Percentiles rank a stretch among this genome's conserved stretches.
phyloP scores from a whole-genome alignment of 2,888 invertebrate genomes.

The Drosophila ezoana region DNA sequence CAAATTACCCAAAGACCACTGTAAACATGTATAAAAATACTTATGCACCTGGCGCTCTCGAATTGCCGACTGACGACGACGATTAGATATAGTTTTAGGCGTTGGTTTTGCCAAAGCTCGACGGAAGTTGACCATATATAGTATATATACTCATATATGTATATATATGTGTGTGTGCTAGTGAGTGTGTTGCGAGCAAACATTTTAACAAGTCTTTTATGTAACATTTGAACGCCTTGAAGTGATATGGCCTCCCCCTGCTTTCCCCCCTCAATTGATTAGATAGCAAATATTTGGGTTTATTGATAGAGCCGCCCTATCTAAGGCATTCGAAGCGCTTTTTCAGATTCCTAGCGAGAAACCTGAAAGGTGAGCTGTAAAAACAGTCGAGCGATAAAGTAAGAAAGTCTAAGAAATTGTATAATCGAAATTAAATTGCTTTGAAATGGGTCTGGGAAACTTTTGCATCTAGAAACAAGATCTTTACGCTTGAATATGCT shows the following conservation, averaged over 20 bases:
- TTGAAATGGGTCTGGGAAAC: not conserved
- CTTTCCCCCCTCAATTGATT: slow-evolving; percentile 30
- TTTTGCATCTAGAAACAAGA: not conserved
- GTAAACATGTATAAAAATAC: no score
- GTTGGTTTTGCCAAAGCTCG: slow-evolving; percentile 19
- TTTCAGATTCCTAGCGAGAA: not conserved
- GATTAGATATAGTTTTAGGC: slow-evolving; percentile 48
- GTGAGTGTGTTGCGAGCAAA: slow-evolving; percentile 15
- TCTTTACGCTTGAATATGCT: not conserved
- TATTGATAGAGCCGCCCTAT: slow-evolving; percentile 1
- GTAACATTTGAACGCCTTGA: slow-evolving; percentile 32
- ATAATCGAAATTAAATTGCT: slow-evolving; percentile 12
- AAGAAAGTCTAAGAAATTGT: not conserved
- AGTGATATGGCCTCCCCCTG: slow-evolving; percentile 10
- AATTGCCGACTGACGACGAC: not conserved
- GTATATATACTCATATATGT: not conserved
- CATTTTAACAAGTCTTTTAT: slow-evolving; percentile 35
- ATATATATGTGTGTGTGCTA: no score
- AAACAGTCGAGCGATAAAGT: not conserved
- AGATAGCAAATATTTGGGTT: slow-evolving; percentile 41
- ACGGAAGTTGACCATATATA: slow-evolving; percentile 31
- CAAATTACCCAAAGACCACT: no score
- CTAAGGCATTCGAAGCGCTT: slow-evolving; percentile 4
- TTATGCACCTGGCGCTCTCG: no score
- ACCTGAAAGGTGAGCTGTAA: not conserved